A percentile compares a stretch with the other conserved stretches of the same genome.
Conservation (phyloP, 2,113 vertebrate species). For the Odontesthes bonariensis region DNA sequence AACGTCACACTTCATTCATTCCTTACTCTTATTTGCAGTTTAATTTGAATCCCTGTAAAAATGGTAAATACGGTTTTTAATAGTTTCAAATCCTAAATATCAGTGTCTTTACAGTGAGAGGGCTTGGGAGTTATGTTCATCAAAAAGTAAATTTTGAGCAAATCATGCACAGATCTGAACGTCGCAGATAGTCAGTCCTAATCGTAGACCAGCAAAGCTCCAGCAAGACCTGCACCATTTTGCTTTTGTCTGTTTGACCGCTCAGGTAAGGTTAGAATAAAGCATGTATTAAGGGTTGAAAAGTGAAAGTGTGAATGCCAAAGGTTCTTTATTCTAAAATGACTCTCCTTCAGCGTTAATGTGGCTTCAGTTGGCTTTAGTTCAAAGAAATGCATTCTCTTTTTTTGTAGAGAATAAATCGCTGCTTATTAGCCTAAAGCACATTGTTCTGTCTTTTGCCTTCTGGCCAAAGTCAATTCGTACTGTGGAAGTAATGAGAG, state of each 20-base stretch:
- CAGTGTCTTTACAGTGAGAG: too few species aligned
- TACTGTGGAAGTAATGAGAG: slow-evolving; percentile 63
- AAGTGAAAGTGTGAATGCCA: background rate
- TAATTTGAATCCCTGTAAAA: too few species aligned
- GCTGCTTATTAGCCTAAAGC: slow-evolving; percentile 64
- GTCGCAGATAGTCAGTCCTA: too few species aligned
- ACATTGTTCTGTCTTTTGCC: slow-evolving; percentile 45
- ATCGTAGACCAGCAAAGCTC: background rate
- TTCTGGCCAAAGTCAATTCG: slow-evolving; percentile 47
- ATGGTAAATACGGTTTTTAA: too few species aligned
- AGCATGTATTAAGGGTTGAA: slow-evolving; percentile 10
- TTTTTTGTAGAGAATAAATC: slow-evolving; percentile 40
- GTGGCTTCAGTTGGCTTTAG: slow-evolving; percentile 17
- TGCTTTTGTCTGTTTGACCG: slow-evolving; percentile 10
- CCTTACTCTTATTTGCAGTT: background rate
- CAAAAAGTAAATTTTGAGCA: background rate
- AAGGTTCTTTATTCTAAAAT: slow-evolving; percentile 17
- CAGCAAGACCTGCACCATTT: background rate
- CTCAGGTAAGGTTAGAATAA: slow-evolving; percentile 1
- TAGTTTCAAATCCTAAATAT: too few species aligned
- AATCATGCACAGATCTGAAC: background rate
- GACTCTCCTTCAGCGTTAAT: slow-evolving; percentile 33
- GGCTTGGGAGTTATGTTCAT: background rate
- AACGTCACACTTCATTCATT: background rate
- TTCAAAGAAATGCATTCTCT: slow-evolving; percentile 38